A percentile compares a stretch with the other conserved stretches of the same genome.
These are phyloP conservation scores for Phyto melanocephala DNA, from an alignment of 2,888 invertebrate genomes.

Conservation along the genomic window DNA sequence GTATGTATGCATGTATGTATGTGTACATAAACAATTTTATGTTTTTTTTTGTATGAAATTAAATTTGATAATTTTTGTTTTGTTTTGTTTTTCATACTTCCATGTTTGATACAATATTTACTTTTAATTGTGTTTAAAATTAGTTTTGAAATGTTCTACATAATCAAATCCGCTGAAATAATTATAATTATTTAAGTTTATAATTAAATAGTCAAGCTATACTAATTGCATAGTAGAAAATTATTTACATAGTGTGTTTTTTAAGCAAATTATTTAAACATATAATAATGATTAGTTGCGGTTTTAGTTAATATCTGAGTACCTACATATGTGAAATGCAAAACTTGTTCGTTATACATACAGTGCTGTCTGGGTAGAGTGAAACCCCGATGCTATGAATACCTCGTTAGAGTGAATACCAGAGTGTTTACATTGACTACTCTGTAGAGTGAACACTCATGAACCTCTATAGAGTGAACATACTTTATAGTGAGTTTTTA, in stretches of 20 bases:
- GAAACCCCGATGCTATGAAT: no score
- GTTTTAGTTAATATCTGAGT: no score
- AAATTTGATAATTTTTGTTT: neutral
- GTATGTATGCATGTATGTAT: conserved; percentile 22
- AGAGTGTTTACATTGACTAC: no score
- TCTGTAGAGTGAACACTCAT: no score
- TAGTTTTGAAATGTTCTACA: conserved; percentile 15
- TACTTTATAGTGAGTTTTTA: no score
- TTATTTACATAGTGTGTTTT: neutral
- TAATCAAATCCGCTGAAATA: conserved; percentile 21
- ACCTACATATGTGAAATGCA: no score
- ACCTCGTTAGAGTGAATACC: no score
- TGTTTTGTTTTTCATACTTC: conserved; percentile 10
- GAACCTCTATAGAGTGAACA: no score
- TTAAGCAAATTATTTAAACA: neutral
- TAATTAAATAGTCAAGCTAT: conserved; percentile 33
- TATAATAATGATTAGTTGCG: neutral
- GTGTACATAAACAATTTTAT: neutral
- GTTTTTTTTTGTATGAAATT: neutral
- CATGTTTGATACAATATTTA: neutral
- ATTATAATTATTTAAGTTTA: conserved; percentile 36
- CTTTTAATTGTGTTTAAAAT: conserved; percentile 42
- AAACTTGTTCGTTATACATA: no score
- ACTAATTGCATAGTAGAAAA: conserved; percentile 30
- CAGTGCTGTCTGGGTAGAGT: no score